A percentile compares a stretch with the other conserved stretches of the same genome.
Conservation (phyloP, 2,888 invertebrate species). For the Erebia ligea region DNA sequence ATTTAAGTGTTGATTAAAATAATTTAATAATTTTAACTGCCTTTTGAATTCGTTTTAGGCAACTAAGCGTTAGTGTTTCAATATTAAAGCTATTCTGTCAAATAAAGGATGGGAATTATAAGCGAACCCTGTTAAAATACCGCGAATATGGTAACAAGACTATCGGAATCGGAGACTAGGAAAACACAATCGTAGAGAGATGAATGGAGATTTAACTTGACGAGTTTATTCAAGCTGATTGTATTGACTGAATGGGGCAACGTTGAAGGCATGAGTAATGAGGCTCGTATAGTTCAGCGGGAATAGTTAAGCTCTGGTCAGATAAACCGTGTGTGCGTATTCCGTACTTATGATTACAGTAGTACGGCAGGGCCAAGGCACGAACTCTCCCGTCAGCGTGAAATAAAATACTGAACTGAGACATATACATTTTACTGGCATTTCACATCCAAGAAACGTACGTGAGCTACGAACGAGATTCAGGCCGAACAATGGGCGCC, state of each 20-base stretch:
- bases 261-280: conserved; percentile 44
- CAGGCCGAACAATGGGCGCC: too few relatives aligned
- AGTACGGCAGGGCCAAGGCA: not conserved
- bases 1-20: too few relatives aligned
- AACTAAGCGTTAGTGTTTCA: too few relatives aligned
- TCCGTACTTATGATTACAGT: not conserved
- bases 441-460: too few relatives aligned
- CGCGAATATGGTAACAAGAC: not conserved
- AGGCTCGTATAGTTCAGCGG: conserved; percentile 23
- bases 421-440: too few relatives aligned
- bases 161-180: not conserved
- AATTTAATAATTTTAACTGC: too few relatives aligned
- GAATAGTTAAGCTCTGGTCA: not conserved
- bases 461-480: too few relatives aligned
- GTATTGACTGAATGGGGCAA: conserved; percentile 39
- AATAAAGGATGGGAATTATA: not conserved
- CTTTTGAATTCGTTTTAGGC: too few relatives aligned
- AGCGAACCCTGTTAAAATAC: not conserved
- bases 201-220: conserved; percentile 33
- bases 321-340: not conserved
- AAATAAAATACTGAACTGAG: too few relatives aligned
- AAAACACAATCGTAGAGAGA: conserved; percentile 12
- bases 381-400: not conserved
- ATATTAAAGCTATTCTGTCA: too few relatives aligned
- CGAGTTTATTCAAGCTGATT: conserved; percentile 44